A percentile compares a stretch with the other conserved stretches of the same genome.
These are phyloP conservation scores for mouse (Mus musculus) DNA, from an alignment of 2,113 vertebrate species.

Conservation along the genomic window DNA sequence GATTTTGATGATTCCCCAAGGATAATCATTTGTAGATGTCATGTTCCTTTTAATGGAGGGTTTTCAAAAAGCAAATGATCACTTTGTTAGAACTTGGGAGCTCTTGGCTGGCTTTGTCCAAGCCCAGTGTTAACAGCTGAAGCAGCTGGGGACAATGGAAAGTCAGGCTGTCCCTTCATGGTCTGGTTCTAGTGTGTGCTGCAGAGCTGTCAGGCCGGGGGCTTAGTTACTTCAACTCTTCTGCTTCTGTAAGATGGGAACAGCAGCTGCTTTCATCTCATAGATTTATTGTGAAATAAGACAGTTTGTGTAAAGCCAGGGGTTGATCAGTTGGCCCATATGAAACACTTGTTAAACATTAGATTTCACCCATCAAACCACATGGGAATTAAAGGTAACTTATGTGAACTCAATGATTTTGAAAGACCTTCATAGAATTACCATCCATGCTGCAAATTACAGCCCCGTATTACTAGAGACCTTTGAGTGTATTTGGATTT, in stretches of 20 bases:
- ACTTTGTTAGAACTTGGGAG: slow-evolving; percentile 58
- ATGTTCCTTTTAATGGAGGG: slow-evolving; percentile 69
- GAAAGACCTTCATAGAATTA: slow-evolving; percentile 20
- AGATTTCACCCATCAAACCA: background rate
- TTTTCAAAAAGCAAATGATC: slow-evolving; percentile 69
- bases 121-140: slow-evolving; percentile 25
- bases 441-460: background rate
- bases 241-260: slow-evolving; percentile 1
- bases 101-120: slow-evolving; percentile 36
- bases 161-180: background rate
- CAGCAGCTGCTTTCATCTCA: background rate
- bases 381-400: slow-evolving; percentile 10
- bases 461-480: background rate
- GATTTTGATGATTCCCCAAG: slow-evolving; percentile 70
- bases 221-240: background rate
- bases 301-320: background rate
- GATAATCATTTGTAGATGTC: slow-evolving; percentile 67
- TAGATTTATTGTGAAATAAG: slow-evolving; percentile 20
- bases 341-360: slow-evolving; percentile 40
- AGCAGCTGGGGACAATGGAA: background rate
- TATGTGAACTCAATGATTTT: slow-evolving; percentile 47
- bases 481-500: background rate
- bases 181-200: background rate
- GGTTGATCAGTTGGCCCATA: background rate
- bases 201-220: background rate